These are phyloP conservation scores for Corythornis cristatus DNA, from an alignment of 2,113 vertebrate species.

Conservation along the genomic window DNA sequence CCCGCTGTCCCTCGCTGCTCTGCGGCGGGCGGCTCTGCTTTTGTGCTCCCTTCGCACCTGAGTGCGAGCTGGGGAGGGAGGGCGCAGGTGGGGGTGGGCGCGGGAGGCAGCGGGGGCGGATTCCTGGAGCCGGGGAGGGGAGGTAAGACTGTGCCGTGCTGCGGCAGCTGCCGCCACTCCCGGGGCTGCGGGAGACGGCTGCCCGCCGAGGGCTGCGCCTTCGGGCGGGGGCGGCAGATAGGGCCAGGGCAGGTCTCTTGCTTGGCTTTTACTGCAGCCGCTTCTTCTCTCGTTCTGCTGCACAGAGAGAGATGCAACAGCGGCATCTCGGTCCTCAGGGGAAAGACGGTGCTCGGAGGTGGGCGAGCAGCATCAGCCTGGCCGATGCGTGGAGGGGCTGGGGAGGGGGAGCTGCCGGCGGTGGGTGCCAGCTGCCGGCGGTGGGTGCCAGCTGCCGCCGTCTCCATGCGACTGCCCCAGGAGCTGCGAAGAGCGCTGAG, in stretches of 20 bases:
- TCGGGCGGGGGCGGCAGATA: background rate
- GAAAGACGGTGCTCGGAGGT: background rate
- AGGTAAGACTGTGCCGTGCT: background rate
- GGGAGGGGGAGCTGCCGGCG: background rate
- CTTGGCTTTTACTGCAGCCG: background rate
- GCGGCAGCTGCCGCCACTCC: background rate
- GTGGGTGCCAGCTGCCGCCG: background rate
- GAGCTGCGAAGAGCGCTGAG: background rate
- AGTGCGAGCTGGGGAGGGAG: background rate
- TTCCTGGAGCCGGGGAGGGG: background rate
- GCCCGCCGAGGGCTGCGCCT: background rate
- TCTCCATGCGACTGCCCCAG: background rate
- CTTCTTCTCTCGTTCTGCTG: background rate
- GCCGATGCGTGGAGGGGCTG: background rate
- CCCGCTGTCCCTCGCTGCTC: background rate
- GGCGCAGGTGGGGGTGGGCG: constrained; percentile 7
- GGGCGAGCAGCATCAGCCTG: background rate
- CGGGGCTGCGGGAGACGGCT: background rate
- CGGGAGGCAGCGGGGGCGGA: background rate
- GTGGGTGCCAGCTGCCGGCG: background rate
- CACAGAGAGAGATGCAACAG: background rate
- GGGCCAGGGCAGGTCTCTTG: background rate
- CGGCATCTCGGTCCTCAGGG: background rate
- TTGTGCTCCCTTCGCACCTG: background rate
- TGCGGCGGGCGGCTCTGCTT: background rate